These are phyloP conservation scores for Drosophila kikkawai DNA, from an alignment of 1,140 invertebrate species.

Conservation along the genomic window DNA sequence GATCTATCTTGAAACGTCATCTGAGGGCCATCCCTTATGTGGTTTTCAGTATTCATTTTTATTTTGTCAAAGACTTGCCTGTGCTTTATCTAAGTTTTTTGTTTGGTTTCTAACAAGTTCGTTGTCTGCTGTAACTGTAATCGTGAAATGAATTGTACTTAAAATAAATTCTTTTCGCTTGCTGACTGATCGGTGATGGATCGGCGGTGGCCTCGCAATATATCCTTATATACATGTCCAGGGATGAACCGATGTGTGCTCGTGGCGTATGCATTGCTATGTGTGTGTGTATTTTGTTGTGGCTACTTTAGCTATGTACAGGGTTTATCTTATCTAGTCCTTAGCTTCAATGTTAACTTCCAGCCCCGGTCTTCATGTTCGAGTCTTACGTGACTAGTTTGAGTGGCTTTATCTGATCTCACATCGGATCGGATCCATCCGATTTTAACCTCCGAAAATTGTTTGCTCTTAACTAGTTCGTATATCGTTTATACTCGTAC, in stretches of 20 bases:
- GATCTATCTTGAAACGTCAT: conserved; percentile 1
- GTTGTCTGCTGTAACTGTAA: conserved; percentile 73
- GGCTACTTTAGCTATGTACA: conserved; percentile 58
- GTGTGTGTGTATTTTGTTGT: conserved; percentile 37
- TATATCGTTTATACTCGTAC: conserved; percentile 52
- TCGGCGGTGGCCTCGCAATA: conserved; percentile 36
- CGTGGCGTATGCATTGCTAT: conserved; percentile 35
- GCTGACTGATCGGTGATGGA: conserved; percentile 44
- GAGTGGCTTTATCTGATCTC: conserved; percentile 12
- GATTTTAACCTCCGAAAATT: conserved; percentile 23
- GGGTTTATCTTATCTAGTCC: conserved; percentile 54
- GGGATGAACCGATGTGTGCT: conserved; percentile 31
- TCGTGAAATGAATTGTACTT: conserved; percentile 63
- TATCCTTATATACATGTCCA: conserved; percentile 35
- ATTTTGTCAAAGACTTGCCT: conserved; percentile 7
- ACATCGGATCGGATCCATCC: not conserved
- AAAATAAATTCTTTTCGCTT: conserved; percentile 72
- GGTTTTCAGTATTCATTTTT: not conserved
- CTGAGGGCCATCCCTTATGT: conserved; percentile 17
- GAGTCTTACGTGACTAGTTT: conserved; percentile 64
- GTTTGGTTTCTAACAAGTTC: conserved; percentile 58
- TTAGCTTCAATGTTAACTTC: conserved; percentile 85
- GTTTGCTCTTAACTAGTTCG: conserved; percentile 49
- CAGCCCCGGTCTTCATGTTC: conserved; percentile 73
- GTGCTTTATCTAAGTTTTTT: conserved; percentile 42